A percentile compares a stretch with the other conserved stretches of the same genome.
These are phyloP conservation scores for Semicossyphus pulcher DNA, from an alignment of 2,113 vertebrate genomes.

Conservation along the genomic window DNA sequence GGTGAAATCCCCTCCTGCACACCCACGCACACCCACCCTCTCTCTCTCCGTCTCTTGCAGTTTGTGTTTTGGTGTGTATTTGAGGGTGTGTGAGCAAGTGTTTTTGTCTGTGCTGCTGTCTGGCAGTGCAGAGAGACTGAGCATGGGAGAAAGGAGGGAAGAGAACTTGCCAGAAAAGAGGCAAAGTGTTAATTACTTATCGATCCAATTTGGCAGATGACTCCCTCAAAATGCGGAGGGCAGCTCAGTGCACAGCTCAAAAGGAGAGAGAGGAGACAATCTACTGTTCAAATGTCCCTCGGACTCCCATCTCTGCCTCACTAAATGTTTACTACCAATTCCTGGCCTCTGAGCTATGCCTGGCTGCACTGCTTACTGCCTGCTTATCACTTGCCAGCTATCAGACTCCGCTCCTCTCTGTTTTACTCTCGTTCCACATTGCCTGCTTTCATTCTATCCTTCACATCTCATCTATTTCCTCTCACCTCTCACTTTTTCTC, in stretches of 20 bases:
- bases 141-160: slow-evolving; percentile 37
- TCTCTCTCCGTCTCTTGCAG: neutral
- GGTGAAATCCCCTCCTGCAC: slow-evolving; percentile 3
- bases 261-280: slow-evolving; percentile 66
- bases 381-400: slow-evolving; percentile 51
- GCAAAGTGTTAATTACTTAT: slow-evolving; percentile 86
- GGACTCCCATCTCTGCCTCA: slow-evolving; percentile 63
- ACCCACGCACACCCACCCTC: neutral
- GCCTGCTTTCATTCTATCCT: slow-evolving; percentile 49
- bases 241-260: slow-evolving; percentile 53
- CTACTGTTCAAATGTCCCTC: slow-evolving; percentile 60
- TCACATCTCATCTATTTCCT: slow-evolving; percentile 48
- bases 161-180: slow-evolving; percentile 69
- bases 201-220: slow-evolving; percentile 85
- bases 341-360: slow-evolving; percentile 40
- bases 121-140: slow-evolving; percentile 23
- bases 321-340: slow-evolving; percentile 73
- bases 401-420: slow-evolving; percentile 23
- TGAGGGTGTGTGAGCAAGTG: slow-evolving; percentile 23
- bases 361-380: slow-evolving; percentile 33
- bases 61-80: slow-evolving; percentile 40
- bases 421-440: slow-evolving; percentile 56
- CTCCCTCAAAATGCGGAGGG: slow-evolving; percentile 74
- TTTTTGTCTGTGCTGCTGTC: slow-evolving; percentile 28
- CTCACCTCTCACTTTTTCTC: slow-evolving; percentile 31